phyloP scores from a whole-genome alignment of 1,140 invertebrate genomes.

The Psix sp. region DNA sequence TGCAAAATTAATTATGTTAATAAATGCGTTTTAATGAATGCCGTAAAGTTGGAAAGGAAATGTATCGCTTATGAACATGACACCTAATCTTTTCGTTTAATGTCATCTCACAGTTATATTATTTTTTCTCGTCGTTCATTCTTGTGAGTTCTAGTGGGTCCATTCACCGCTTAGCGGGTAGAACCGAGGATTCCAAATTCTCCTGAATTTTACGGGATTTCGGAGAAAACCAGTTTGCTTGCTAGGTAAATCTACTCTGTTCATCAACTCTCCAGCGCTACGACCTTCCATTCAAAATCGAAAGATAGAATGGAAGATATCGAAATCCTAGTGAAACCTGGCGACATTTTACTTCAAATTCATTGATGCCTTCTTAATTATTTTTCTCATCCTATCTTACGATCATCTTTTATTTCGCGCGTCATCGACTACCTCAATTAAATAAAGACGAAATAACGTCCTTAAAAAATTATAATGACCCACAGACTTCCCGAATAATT shows the following conservation, averaged over 20 bases:
- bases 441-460: conserved; percentile 46
- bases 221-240: conserved; percentile 68
- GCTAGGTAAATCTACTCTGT: conserved; percentile 53
- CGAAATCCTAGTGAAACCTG: conserved; percentile 53
- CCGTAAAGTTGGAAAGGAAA: conserved; percentile 45
- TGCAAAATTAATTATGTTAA: conserved; percentile 48
- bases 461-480: conserved; percentile 36
- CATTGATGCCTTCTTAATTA: conserved; percentile 54
- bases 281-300: conserved; percentile 53
- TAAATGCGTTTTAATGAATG: conserved; percentile 48
- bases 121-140: conserved; percentile 37
- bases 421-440: conserved; percentile 53
- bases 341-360: conserved; percentile 33
- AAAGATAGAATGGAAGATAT: conserved; percentile 53
- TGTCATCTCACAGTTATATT: conserved; percentile 50
- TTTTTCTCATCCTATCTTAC: conserved; percentile 26
- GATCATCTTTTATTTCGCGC: conserved; percentile 35
- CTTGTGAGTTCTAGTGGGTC: conserved; percentile 40
- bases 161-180: conserved; percentile 39
- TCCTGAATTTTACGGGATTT: conserved; percentile 64
- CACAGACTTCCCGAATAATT: conserved; percentile 39
- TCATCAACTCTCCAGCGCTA: conserved; percentile 24
- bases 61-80: conserved; percentile 55
- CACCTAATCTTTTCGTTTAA: conserved; percentile 52
- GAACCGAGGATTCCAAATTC: conserved; percentile 53